These are phyloP conservation scores for Leptopterna dolabrata DNA, from an alignment of 2,888 invertebrate species.

Conservation along the genomic window DNA sequence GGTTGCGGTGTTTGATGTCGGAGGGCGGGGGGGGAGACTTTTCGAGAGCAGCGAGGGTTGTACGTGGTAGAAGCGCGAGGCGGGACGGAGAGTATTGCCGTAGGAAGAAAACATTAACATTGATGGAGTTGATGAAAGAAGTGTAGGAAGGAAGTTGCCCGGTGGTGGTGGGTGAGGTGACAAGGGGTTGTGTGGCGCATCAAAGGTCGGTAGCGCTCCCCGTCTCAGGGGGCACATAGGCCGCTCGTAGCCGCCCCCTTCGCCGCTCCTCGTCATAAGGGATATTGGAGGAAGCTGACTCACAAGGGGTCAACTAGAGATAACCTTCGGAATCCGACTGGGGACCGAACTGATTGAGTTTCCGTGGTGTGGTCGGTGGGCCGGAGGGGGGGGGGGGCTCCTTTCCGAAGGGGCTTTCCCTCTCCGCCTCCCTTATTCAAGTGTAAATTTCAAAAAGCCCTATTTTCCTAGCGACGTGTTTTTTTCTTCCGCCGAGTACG, in stretches of 20 bases:
- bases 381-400: too few species aligned
- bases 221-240: conserved; percentile 38
- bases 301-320: conserved; percentile 12
- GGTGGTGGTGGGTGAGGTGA: background rate
- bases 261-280: conserved; percentile 16
- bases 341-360: conserved; percentile 16
- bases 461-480: too few species aligned
- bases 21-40: background rate
- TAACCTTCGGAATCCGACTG: background rate
- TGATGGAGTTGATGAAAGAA: conserved; percentile 35
- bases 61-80: background rate
- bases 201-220: conserved; percentile 26
- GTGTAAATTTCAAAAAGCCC: too few species aligned
- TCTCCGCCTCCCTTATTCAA: background rate
- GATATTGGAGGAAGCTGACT: conserved; percentile 46
- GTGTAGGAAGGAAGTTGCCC: background rate
- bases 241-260: background rate
- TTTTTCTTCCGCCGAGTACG: too few species aligned
- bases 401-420: background rate
- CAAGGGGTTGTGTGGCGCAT: conserved; percentile 39
- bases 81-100: background rate
- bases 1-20: background rate
- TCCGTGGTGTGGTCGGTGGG: too few species aligned
- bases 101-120: conserved; percentile 35
- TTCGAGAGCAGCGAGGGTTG: background rate